phyloP scores from a whole-genome alignment of 2,888 invertebrate genomes.

The Ypsolopha scabrella region DNA sequence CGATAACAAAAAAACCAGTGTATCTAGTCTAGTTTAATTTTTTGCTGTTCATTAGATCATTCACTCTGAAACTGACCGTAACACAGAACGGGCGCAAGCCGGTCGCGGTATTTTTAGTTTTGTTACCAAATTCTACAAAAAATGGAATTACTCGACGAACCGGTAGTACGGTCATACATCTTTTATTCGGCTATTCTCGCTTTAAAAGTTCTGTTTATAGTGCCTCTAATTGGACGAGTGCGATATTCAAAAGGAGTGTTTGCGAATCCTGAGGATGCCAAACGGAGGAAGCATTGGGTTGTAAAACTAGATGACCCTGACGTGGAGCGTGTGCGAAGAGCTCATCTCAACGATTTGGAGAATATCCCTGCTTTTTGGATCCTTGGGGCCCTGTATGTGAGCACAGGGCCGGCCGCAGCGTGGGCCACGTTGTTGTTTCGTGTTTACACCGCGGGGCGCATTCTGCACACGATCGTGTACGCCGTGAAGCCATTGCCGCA shows the following conservation, averaged over 20 bases:
- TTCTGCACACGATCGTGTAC: constrained; percentile 75
- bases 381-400: constrained; percentile 70
- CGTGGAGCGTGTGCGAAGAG: constrained; percentile 56
- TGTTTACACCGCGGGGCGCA: constrained; percentile 64
- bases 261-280: constrained; percentile 47
- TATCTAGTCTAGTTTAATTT: too few relatives aligned
- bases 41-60: too few relatives aligned
- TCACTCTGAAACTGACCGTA: too few relatives aligned
- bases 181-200: constrained; percentile 44
- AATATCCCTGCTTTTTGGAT: constrained; percentile 77
- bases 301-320: constrained; percentile 43
- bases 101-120: too few relatives aligned
- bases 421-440: constrained; percentile 52
- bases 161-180: constrained; percentile 7
- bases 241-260: constrained; percentile 32
- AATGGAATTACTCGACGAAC: constrained; percentile 1
- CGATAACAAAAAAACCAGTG: too few relatives aligned
- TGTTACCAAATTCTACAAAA: too few relatives aligned
- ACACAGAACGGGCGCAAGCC: too few relatives aligned
- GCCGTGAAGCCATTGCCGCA: constrained; percentile 72
- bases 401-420: constrained; percentile 62
- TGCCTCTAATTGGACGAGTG: constrained; percentile 26
- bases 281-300: constrained; percentile 22
- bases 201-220: constrained; percentile 34
- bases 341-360: constrained; percentile 79